phyloP scores from a whole-genome alignment of 2,113 vertebrate genomes.

The Epinephelus moara region DNA sequence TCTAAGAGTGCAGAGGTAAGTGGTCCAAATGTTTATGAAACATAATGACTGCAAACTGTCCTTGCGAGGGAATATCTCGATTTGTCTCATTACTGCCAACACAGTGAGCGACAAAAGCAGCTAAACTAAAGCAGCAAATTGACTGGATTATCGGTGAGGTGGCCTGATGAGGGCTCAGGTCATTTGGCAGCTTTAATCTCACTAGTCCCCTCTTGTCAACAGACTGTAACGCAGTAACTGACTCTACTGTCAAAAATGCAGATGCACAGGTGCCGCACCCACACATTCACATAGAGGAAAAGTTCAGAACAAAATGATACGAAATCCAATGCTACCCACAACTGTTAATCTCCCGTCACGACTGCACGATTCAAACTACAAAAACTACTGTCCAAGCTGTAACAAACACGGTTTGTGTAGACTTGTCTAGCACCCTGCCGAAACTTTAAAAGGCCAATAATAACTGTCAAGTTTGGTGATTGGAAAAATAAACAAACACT shows the following conservation, averaged over 20 bases:
- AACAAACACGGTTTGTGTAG: slow-evolving; percentile 33
- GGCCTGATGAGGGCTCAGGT: slow-evolving; percentile 5
- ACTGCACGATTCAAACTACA: slow-evolving; percentile 20
- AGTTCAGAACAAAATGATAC: background rate
- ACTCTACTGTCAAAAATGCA: slow-evolving; percentile 17
- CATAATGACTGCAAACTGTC: slow-evolving; percentile 25
- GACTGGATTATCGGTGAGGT: slow-evolving; percentile 31
- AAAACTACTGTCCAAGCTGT: slow-evolving; percentile 25
- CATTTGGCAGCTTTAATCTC: slow-evolving; percentile 46
- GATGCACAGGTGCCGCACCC: background rate
- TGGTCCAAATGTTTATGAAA: slow-evolving; percentile 42
- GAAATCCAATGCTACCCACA: slow-evolving; percentile 4
- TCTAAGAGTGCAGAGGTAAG: slow-evolving; percentile 56
- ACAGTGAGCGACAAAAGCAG: slow-evolving; percentile 7
- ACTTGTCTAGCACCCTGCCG: slow-evolving; percentile 43
- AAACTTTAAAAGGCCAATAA: slow-evolving; percentile 12
- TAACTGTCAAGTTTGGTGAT: background rate
- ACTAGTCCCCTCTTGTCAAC: slow-evolving; percentile 27
- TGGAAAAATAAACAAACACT: background rate
- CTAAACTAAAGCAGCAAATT: slow-evolving; percentile 60
- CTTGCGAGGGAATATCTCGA: slow-evolving; percentile 20
- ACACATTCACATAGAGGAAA: slow-evolving; percentile 4
- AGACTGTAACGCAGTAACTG: slow-evolving; percentile 3
- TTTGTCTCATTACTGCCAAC: slow-evolving; percentile 44
- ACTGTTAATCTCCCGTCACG: background rate